Evolutionary conservation across 1,140 invertebrate species (phyloP).

Genomic region (Lepidostoma basale): DNA sequence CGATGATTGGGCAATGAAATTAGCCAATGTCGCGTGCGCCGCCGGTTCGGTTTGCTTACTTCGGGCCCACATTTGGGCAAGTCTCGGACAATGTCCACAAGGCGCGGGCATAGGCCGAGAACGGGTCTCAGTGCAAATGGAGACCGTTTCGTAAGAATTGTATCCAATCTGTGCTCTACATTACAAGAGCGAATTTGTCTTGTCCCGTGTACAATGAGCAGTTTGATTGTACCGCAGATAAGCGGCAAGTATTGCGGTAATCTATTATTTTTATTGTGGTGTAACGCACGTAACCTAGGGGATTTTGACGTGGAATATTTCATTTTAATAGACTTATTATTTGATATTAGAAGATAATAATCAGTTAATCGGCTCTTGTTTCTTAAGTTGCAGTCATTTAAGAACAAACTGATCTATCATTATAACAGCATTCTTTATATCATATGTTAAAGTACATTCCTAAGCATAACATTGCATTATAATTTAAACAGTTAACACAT

Average conservation of each 20-base stretch:
- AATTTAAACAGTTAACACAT: too few species aligned
- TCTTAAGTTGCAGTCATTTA: too few species aligned
- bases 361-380: too few species aligned
- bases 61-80: conserved; percentile 10
- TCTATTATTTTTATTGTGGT: background rate
- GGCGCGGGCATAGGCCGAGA: background rate
- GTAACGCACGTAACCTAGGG: too few species aligned
- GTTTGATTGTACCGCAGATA: background rate
- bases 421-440: too few species aligned
- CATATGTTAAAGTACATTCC: too few species aligned
- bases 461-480: too few species aligned
- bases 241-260: background rate
- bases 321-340: too few species aligned
- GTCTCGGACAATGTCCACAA: conserved; percentile 21
- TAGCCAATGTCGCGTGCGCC: conserved; percentile 40
- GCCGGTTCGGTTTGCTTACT: conserved; percentile 17
- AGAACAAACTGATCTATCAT: too few species aligned
- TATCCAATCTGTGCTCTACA: conserved; percentile 3
- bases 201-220: background rate
- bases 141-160: conserved; percentile 1
- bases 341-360: too few species aligned
- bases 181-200: background rate
- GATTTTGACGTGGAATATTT: too few species aligned
- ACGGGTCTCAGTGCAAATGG: background rate
- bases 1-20: conserved; percentile 29